Conservation (phyloP, 2,113 vertebrate genomes). For the Tursiops truncatus region DNA sequence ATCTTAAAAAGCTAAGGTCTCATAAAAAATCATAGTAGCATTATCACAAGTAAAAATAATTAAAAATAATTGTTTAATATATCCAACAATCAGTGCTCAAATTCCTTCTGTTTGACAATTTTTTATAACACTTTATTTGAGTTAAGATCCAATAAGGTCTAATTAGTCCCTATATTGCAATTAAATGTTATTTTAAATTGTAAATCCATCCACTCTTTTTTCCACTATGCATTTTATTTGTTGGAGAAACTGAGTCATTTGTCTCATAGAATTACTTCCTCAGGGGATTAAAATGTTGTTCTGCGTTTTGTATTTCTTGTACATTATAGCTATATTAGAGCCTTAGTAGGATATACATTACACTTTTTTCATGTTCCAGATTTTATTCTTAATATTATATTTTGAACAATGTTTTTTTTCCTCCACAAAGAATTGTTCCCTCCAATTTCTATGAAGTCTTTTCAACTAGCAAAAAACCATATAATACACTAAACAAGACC, state of each 20-base stretch:
- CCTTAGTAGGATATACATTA: background rate
- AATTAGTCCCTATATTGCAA: background rate
- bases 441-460: background rate
- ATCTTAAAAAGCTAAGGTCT: background rate
- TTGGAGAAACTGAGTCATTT: background rate
- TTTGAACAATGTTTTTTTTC: background rate
- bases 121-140: background rate
- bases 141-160: background rate
- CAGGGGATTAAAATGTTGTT: background rate
- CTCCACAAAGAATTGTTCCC: background rate
- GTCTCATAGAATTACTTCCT: background rate
- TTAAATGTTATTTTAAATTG: background rate
- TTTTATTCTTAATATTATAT: background rate
- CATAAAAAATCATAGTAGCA: background rate
- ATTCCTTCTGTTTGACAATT: background rate
- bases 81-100: background rate
- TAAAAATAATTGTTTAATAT: background rate
- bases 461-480: background rate
- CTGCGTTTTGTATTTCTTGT: background rate
- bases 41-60: constrained; percentile 7
- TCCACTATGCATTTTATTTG: background rate
- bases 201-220: background rate
- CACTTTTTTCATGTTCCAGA: background rate
- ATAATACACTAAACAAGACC: background rate
- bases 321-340: background rate